These are phyloP conservation scores for Apodemus agrarius DNA, from an alignment of 2,797 vertebrate genomes.

Conservation along the genomic window DNA sequence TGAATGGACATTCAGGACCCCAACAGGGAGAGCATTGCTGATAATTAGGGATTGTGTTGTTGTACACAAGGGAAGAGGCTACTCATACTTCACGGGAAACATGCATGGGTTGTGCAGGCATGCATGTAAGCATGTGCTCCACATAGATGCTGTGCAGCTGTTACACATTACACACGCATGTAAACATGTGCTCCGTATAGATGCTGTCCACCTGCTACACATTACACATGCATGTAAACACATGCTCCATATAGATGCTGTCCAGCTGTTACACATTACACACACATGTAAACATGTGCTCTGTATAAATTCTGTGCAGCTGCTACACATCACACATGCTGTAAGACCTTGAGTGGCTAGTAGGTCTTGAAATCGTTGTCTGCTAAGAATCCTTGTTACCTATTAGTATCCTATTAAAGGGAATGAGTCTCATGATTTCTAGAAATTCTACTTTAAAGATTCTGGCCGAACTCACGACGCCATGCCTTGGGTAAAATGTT, in stretches of 20 bases:
- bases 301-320: too few species aligned
- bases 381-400: not conserved
- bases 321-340: not conserved
- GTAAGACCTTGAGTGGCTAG: not conserved
- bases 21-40: not conserved
- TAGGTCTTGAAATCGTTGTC: constrained; percentile 13
- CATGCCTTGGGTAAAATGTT: not conserved
- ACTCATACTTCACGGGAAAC: not conserved
- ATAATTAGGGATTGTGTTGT: constrained; percentile 27
- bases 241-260: not conserved
- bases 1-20: not conserved
- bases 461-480: not conserved
- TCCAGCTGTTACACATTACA: not conserved
- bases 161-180: not conserved
- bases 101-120: not conserved
- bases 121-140: not conserved
- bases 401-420: not conserved
- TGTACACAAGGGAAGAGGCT: not conserved
- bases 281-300: not conserved
- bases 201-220: not conserved
- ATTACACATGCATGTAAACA: not conserved
- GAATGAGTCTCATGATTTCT: not conserved
- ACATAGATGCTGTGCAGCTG: not conserved
- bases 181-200: not conserved
- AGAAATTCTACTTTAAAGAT: constrained; percentile 8